A percentile compares a stretch with the other conserved stretches of the same genome.
These are phyloP conservation scores for Sardina pilchardus DNA, from an alignment of 2,113 vertebrate genomes.

Conservation along the genomic window DNA sequence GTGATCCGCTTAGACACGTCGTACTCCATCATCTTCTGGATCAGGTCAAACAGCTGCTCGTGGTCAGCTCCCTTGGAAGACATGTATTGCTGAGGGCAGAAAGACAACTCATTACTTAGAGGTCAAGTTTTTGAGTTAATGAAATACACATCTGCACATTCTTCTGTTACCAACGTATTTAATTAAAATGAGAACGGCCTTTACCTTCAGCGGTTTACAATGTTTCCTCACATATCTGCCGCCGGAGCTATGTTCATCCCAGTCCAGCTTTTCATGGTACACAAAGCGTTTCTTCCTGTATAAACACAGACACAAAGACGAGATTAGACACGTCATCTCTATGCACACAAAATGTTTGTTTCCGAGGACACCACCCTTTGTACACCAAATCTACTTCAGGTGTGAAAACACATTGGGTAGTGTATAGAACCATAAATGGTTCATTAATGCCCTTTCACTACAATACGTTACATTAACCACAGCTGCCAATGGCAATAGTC, in stretches of 20 bases:
- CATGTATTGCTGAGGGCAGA: conserved; percentile 83
- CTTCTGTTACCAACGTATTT: neutral
- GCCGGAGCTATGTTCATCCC: conserved; percentile 86
- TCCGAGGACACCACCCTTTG: neutral
- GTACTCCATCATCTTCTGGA: conserved; percentile 91
- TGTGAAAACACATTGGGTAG: neutral
- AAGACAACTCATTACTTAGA: neutral
- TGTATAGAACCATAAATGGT: neutral
- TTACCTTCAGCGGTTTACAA: conserved; percentile 91
- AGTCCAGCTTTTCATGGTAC: conserved; percentile 84
- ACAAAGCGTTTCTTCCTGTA: conserved; percentile 85
- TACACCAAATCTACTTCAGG: neutral
- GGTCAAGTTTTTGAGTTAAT: neutral
- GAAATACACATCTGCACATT: neutral
- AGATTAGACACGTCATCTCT: neutral
- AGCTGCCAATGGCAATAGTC: neutral
- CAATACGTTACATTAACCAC: neutral
- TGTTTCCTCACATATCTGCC: conserved; percentile 88
- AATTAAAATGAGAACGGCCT: conserved; percentile 8
- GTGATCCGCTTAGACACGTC: conserved; percentile 87
- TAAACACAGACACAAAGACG: neutral
- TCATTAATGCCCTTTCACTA: neutral
- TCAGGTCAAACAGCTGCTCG: conserved; percentile 87
- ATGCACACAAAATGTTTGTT: neutral
- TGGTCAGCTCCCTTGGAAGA: conserved; percentile 82